Evolutionary conservation across 2,888 invertebrate species (phyloP).

Genomic region (Rhodophaea formosa): DNA sequence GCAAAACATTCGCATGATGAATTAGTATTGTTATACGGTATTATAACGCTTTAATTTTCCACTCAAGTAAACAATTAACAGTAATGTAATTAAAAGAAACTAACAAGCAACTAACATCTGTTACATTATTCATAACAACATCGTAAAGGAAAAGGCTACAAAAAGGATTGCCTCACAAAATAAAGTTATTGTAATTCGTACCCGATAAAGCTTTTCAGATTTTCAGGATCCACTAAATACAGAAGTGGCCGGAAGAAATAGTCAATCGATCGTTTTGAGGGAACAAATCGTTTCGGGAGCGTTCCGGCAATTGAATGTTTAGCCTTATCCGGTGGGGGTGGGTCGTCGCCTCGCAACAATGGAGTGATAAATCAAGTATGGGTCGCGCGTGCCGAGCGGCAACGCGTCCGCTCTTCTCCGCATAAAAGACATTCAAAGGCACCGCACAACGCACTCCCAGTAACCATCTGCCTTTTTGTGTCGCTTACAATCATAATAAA

Average conservation of each 20-base stretch:
- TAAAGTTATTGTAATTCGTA: neutral
- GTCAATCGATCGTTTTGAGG: conserved; percentile 66
- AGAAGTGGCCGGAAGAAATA: conserved; percentile 52
- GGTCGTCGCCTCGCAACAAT: conserved; percentile 73
- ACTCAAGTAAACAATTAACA: too few relatives aligned
- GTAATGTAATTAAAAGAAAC: neutral
- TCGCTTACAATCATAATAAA: neutral
- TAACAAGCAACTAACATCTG: neutral
- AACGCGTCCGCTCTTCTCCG: conserved; percentile 49
- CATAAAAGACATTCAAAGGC: conserved; percentile 62
- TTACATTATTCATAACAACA: neutral
- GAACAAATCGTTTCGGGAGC: conserved; percentile 74
- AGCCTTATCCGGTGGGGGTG: conserved; percentile 74
- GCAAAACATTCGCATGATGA: neutral
- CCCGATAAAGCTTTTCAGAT: conserved; percentile 13
- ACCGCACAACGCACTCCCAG: conserved; percentile 40
- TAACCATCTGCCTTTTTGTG: conserved; percentile 16
- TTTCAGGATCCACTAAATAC: conserved; percentile 35
- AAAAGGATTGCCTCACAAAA: neutral
- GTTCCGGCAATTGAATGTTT: conserved; percentile 78
- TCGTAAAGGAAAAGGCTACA: neutral
- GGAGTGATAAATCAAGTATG: conserved; percentile 80
- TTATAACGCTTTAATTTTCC: neutral
- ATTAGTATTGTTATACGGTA: neutral
- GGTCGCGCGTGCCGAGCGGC: conserved; percentile 67